Evolutionary conservation across 1,140 invertebrate species (phyloP).

Genomic region (Rhopalosiphum padi): DNA sequence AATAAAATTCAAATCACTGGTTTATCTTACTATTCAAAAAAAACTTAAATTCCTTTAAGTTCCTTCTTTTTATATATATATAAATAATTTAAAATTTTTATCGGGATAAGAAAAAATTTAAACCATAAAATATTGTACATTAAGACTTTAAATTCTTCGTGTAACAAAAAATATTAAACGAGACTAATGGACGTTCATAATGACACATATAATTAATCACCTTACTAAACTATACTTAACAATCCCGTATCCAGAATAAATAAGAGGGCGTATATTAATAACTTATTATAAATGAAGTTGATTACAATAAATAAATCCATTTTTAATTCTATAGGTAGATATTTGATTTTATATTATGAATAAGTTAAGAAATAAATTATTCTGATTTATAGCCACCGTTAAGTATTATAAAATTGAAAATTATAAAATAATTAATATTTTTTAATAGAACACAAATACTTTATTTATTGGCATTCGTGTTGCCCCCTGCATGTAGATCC

Average conservation of each 20-base stretch:
- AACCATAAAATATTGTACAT: background rate
- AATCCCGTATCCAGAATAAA: background rate
- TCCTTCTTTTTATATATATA: no score
- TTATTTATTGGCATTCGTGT: no score
- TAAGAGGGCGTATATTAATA: background rate
- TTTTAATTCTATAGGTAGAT: no score
- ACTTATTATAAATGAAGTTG: background rate
- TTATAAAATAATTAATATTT: background rate
- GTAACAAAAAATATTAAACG: background rate
- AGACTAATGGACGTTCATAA: background rate
- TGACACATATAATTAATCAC: background rate
- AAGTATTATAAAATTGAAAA: background rate
- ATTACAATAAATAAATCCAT: background rate
- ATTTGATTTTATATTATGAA: background rate
- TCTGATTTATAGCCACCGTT: background rate
- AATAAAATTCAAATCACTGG: background rate
- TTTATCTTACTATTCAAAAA: background rate
- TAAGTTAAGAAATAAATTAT: background rate
- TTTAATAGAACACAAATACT: background rate
- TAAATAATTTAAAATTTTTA: background rate
- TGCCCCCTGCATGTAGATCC: no score
- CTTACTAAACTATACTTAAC: background rate
- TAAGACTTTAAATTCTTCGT: background rate
- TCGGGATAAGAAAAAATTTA: background rate
- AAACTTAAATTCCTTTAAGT: background rate